Evolutionary conservation across 2,888 invertebrate genomes (phyloP).

Genomic region (Erannis defoliaria): DNA sequence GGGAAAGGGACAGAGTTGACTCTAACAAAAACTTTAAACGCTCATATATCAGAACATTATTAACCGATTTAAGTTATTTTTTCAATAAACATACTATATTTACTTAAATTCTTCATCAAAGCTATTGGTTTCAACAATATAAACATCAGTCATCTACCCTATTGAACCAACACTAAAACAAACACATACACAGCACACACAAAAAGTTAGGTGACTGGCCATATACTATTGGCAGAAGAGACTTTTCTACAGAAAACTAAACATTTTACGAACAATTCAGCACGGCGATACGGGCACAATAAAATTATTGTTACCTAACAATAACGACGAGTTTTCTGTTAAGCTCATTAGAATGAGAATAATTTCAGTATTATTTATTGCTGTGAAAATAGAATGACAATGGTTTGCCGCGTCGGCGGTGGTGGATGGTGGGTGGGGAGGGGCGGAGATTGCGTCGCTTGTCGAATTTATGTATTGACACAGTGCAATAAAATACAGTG

Average conservation of each 20-base stretch:
- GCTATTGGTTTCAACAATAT: too few species aligned
- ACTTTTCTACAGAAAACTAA: slow-evolving; percentile 20
- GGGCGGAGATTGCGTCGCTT: slow-evolving; percentile 1
- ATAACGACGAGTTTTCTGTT: slow-evolving; percentile 58
- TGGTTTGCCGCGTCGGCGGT: slow-evolving; percentile 82
- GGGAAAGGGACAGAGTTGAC: too few species aligned
- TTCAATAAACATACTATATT: too few species aligned
- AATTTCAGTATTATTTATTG: slow-evolving; percentile 65
- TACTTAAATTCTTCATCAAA: too few species aligned
- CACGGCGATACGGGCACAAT: slow-evolving; percentile 37
- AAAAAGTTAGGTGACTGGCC: not conserved
- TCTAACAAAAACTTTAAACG: too few species aligned
- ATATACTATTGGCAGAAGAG: not conserved
- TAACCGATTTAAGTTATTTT: too few species aligned
- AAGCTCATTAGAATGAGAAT: slow-evolving; percentile 71
- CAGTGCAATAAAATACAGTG: slow-evolving; percentile 6
- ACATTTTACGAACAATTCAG: slow-evolving; percentile 44
- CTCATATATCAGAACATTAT: too few species aligned
- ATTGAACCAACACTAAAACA: too few species aligned
- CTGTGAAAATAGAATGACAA: slow-evolving; percentile 82
- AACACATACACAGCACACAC: too few species aligned
- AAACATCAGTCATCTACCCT: too few species aligned
- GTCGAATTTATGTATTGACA: not conserved
- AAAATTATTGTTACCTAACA: slow-evolving; percentile 43
- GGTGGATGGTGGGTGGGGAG: slow-evolving; percentile 65